Conservation (phyloP, 2,113 vertebrate species). For the Candoia aspera region DNA sequence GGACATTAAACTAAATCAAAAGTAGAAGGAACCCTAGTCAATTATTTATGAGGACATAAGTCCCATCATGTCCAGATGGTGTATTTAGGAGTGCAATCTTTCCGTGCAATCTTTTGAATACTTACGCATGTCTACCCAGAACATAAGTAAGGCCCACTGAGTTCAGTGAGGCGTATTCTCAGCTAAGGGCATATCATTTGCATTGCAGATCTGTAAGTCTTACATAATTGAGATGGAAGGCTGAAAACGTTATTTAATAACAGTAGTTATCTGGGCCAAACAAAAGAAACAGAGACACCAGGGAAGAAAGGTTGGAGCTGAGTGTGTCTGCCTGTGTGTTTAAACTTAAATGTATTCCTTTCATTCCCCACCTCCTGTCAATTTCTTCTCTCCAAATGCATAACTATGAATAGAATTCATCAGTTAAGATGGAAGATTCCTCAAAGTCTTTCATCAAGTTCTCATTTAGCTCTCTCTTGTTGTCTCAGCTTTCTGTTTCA, state of each 20-base stretch:
- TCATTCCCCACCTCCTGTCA: slow-evolving; percentile 43
- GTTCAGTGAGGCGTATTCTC: not conserved
- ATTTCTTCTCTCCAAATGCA: slow-evolving; percentile 38
- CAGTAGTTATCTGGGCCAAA: slow-evolving; percentile 25
- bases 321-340: not conserved
- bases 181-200: not conserved
- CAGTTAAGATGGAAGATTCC: slow-evolving; percentile 53
- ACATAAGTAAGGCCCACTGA: not conserved
- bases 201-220: not conserved
- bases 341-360: slow-evolving; percentile 61
- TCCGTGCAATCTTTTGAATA: not conserved
- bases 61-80: not conserved
- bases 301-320: slow-evolving; percentile 25
- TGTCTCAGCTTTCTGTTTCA: slow-evolving; percentile 43
- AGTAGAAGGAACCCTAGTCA: not conserved
- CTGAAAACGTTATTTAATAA: not conserved
- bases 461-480: slow-evolving; percentile 49
- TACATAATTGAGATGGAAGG: not conserved
- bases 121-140: not conserved
- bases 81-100: not conserved
- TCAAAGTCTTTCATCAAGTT: slow-evolving; percentile 48
- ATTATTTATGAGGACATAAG: not conserved
- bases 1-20: not conserved
- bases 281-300: slow-evolving; percentile 27
- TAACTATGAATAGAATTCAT: slow-evolving; percentile 57